Percentiles rank a stretch among this genome's conserved stretches.
phyloP scores from a whole-genome alignment of 2,888 invertebrate species.

The Torymus auratus region DNA sequence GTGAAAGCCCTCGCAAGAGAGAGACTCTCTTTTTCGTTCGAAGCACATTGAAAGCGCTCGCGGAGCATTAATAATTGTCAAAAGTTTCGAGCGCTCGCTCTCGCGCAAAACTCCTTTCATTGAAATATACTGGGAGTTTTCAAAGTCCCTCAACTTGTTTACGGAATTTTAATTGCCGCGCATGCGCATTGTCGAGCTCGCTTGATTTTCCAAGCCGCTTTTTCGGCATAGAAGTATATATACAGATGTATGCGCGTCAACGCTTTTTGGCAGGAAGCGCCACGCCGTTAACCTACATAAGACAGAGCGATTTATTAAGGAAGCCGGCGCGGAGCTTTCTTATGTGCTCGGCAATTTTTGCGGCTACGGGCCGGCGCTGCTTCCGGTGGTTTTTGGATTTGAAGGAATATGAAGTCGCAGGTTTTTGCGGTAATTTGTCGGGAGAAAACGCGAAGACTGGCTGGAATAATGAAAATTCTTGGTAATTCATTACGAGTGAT shows the following conservation, averaged over 20 bases:
- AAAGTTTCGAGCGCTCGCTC: constrained; percentile 32
- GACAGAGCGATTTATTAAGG: constrained; percentile 63
- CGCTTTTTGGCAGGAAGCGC: constrained; percentile 66
- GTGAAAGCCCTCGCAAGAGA: no score
- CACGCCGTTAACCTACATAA: constrained; percentile 64
- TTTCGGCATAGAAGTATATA: neutral
- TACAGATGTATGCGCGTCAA: neutral
- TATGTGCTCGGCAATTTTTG: neutral
- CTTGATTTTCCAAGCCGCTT: constrained; percentile 1
- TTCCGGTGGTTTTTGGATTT: no score
- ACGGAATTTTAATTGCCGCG: constrained; percentile 45
- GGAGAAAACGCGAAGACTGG: no score
- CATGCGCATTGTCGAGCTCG: neutral
- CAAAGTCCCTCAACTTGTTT: constrained; percentile 26
- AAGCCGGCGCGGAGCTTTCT: constrained; percentile 11
- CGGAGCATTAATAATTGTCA: constrained; percentile 44
- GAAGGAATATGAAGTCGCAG: no score
- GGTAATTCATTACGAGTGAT: no score
- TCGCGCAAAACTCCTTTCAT: neutral
- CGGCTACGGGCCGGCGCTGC: no score
- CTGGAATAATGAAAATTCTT: no score
- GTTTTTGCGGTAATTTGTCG: no score
- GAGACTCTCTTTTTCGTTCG: neutral
- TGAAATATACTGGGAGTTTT: constrained; percentile 20
- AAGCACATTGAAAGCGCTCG: constrained; percentile 23